A percentile compares a stretch with the other conserved stretches of the same genome.
Evolutionary conservation across 2,113 vertebrate genomes (phyloP).

Genomic region (Artemisiospiza belli): DNA sequence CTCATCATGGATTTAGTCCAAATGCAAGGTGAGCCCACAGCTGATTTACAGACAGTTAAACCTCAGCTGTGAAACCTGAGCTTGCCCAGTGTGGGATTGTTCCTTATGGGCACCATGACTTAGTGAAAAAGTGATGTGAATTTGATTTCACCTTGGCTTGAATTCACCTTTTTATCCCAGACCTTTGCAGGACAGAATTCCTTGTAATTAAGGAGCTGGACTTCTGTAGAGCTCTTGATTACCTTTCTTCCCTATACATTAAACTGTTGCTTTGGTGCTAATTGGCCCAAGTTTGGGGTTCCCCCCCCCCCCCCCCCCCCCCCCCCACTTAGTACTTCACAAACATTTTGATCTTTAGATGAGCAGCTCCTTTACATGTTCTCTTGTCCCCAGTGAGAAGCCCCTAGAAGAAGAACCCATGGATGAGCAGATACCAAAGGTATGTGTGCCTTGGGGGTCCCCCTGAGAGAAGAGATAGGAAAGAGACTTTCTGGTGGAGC

Average conservation of each 20-base stretch:
- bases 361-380: accelerated
- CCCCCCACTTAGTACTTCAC: not conserved
- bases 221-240: not conserved
- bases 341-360: not conserved
- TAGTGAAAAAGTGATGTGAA: not conserved
- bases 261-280: not conserved
- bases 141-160: not conserved
- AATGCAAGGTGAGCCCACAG: not conserved
- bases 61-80: not conserved
- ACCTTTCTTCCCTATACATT: not conserved
- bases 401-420: not conserved
- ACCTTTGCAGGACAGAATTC: not conserved
- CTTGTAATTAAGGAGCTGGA: not conserved
- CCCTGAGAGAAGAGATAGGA: too few species aligned
- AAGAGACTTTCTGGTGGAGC: not conserved
- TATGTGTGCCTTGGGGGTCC: not conserved
- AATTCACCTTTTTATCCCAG: not conserved
- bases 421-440: not conserved
- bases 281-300: not conserved
- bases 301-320: too few species aligned
- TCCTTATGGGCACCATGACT: not conserved
- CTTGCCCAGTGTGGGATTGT: not conserved
- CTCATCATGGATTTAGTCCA: not conserved
- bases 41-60: not conserved
- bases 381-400: not conserved